Evolutionary conservation across 2,797 vertebrate genomes (phyloP).

Genomic region (Phrynocephalus vlangalii): DNA sequence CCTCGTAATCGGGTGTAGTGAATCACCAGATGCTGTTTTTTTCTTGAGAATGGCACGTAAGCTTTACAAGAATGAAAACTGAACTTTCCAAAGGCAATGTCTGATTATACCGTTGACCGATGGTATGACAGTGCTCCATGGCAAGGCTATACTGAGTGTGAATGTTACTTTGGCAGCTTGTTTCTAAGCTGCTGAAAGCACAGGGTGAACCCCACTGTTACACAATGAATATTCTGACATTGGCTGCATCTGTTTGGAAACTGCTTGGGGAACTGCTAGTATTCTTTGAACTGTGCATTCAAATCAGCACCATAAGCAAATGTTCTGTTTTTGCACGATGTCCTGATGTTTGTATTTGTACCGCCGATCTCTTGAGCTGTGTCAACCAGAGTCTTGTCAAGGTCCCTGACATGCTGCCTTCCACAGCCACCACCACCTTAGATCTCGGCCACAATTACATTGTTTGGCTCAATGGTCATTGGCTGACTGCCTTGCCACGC

Average conservation of each 20-base stretch:
- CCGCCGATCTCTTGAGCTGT: conserved; percentile 92
- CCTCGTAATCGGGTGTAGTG: neutral
- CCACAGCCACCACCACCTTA: conserved; percentile 77
- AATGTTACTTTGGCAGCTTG: neutral
- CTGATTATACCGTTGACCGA: neutral
- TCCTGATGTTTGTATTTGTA: conserved; percentile 82
- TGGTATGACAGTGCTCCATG: neutral
- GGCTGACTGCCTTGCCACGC: conserved; percentile 81
- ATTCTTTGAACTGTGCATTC: conserved; percentile 64
- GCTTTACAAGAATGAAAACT: neutral
- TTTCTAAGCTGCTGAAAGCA: neutral
- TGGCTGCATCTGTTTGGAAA: conserved; percentile 46
- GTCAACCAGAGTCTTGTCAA: conserved; percentile 74
- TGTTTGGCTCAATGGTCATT: conserved; percentile 71
- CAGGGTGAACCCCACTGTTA: neutral
- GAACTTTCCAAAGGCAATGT: neutral
- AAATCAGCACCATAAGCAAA: conserved; percentile 6
- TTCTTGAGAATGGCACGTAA: neutral
- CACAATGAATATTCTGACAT: conserved; percentile 58
- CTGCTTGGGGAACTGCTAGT: conserved; percentile 66
- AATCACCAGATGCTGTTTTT: neutral
- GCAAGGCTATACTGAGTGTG: neutral
- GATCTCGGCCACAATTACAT: conserved; percentile 92
- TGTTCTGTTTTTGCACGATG: conserved; percentile 65
- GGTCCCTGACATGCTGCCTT: conserved; percentile 79